These are phyloP conservation scores for Ischnus inquisitorius DNA, from an alignment of 2,888 invertebrate genomes.

Conservation along the genomic window DNA sequence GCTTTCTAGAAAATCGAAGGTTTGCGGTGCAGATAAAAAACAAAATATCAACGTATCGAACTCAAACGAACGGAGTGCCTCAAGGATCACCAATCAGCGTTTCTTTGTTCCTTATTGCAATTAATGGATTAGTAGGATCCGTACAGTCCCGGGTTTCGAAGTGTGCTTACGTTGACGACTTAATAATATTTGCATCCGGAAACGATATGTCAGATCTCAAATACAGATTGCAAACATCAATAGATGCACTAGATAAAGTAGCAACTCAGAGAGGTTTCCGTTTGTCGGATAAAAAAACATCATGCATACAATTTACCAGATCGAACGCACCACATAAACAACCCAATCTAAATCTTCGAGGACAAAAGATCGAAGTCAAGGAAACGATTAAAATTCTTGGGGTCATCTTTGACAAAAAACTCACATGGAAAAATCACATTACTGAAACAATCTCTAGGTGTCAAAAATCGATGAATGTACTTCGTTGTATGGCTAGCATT, in stretches of 20 bases:
- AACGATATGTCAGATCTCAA: neutral
- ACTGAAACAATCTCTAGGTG: too few species aligned
- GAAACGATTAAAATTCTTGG: too few species aligned
- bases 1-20: neutral
- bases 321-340: too few species aligned
- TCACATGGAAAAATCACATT: too few species aligned
- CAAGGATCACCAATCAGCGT: neutral
- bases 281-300: neutral
- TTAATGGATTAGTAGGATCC: neutral
- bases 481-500: too few species aligned
- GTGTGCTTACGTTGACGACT: constrained; percentile 15
- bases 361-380: too few species aligned
- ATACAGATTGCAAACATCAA: neutral
- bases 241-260: neutral
- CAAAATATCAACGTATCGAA: too few species aligned
- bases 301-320: neutral
- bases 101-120: neutral
- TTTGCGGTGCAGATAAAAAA: neutral
- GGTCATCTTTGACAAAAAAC: too few species aligned
- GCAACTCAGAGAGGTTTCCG: neutral
- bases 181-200: neutral
- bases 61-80: neutral
- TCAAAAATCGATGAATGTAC: too few species aligned
- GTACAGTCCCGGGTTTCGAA: neutral
- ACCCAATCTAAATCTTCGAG: too few species aligned